A percentile compares a stretch with the other conserved stretches of the same genome.
phyloP scores from a whole-genome alignment of 2,113 vertebrate genomes.

The Podarcis cretensis region DNA sequence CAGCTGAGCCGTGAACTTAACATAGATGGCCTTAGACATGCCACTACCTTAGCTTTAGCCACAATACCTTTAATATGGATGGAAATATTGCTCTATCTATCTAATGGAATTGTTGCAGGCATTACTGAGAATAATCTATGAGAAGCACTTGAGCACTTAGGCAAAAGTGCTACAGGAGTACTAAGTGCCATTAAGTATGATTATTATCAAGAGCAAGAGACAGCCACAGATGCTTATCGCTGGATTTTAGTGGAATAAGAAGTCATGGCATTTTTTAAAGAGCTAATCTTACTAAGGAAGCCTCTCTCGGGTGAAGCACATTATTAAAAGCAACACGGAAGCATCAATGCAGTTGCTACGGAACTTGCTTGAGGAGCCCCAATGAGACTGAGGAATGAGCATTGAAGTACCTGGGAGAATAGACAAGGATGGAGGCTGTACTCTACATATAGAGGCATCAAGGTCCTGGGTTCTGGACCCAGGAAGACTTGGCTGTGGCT shows the following conservation, averaged over 20 bases:
- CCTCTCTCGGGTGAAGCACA: not conserved
- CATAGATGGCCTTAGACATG: not conserved
- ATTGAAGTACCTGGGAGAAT: slow-evolving; percentile 1
- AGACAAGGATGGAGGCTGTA: not conserved
- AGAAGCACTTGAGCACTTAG: not conserved
- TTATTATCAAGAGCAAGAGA: not conserved
- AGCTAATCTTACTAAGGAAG: slow-evolving; percentile 10
- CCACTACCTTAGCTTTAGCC: not conserved
- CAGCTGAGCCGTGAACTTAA: not conserved
- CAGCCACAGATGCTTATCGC: not conserved
- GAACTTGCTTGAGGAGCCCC: slow-evolving; percentile 11
- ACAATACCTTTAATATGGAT: not conserved
- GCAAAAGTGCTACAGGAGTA: not conserved
- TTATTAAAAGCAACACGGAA: not conserved
- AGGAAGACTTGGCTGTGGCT: not conserved
- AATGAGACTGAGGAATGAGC: not conserved
- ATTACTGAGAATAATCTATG: not conserved
- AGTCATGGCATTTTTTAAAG: not conserved
- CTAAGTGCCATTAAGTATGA: not conserved
- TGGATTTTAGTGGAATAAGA: slow-evolving; percentile 11
- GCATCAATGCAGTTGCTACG: slow-evolving; percentile 5
- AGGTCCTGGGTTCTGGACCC: not conserved
- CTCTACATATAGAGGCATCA: not conserved
- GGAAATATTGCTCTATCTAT: not conserved
- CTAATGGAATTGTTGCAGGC: not conserved